phyloP scores from a whole-genome alignment of 2,797 vertebrate species.

The Scolopax rusticola region DNA sequence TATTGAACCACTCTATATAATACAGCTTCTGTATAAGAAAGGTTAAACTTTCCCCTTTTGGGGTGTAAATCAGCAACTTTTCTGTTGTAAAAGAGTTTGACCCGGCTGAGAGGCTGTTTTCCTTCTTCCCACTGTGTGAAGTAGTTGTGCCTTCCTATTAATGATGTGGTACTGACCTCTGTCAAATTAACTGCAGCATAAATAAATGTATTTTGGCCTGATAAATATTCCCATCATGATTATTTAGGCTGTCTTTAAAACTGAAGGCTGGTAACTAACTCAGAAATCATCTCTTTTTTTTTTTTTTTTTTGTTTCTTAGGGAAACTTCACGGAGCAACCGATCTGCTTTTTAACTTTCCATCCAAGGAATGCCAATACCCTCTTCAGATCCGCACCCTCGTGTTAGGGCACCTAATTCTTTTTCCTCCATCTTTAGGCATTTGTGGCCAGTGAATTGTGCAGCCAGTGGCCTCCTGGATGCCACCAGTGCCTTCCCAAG shows the following conservation, averaged over 20 bases:
- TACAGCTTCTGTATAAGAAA: background rate
- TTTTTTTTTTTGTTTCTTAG: background rate
- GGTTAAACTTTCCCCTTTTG: background rate
- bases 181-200: background rate
- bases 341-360: background rate
- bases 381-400: background rate
- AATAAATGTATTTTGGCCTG: background rate
- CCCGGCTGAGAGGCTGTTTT: background rate
- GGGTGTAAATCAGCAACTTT: background rate
- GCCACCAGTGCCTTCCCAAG: background rate
- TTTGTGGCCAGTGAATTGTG: background rate
- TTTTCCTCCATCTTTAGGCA: background rate
- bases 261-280: background rate
- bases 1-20: background rate
- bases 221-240: background rate
- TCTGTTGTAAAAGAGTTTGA: background rate
- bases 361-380: too few species aligned
- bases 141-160: background rate
- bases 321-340: background rate
- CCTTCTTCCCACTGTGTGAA: background rate
- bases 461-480: background rate
- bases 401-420: accelerated
- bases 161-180: background rate
- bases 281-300: background rate
- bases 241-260: background rate